Conservation (phyloP, 2,888 invertebrate species). For the Ophion obscuratus region DNA sequence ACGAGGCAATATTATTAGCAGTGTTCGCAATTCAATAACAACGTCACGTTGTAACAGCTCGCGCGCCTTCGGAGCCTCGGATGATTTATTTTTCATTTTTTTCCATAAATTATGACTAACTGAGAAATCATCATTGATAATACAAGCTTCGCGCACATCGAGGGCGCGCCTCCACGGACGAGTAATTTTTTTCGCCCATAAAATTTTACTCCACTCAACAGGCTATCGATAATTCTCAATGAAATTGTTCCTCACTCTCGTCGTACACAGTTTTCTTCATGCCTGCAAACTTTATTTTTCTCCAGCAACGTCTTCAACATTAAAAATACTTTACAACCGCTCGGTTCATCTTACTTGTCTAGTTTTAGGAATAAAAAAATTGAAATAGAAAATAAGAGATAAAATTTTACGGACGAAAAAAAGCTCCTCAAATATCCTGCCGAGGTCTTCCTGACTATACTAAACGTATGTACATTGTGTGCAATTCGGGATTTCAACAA, state of each 20-base stretch:
- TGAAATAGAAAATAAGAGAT: background rate
- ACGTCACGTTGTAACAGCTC: background rate
- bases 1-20: slow-evolving; percentile 65
- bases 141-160: background rate
- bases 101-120: background rate
- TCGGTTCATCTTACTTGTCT: background rate
- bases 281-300: background rate
- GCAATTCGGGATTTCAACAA: slow-evolving; percentile 73
- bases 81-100: background rate
- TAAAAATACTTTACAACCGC: background rate
- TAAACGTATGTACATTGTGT: slow-evolving; percentile 56
- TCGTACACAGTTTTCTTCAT: background rate
- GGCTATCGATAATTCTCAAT: background rate
- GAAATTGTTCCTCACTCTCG: background rate
- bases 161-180: background rate
- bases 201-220: background rate
- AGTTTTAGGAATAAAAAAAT: background rate
- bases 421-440: background rate
- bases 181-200: background rate
- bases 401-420: slow-evolving; percentile 26
- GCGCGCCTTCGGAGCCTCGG: background rate
- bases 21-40: slow-evolving; percentile 18
- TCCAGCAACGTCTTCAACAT: background rate
- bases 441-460: slow-evolving; percentile 10
- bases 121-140: background rate